phyloP scores from a whole-genome alignment of 2,797 vertebrate genomes.

The Propithecus perrieri region DNA sequence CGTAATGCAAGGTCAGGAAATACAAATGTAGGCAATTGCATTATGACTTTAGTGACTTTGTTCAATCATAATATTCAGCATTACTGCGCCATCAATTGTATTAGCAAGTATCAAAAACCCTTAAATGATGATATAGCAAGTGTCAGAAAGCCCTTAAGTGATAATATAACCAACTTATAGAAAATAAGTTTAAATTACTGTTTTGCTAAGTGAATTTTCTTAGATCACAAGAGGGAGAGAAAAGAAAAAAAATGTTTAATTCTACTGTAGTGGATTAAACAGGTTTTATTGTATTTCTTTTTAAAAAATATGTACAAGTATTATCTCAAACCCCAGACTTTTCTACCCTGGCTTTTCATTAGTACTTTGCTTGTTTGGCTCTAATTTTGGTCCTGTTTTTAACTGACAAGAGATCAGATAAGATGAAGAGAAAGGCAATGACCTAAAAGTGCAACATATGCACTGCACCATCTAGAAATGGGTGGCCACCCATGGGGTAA shows the following conservation, averaged over 20 bases:
- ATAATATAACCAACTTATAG: conserved; percentile 14
- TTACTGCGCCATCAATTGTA: neutral
- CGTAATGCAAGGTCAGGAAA: neutral
- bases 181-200: conserved; percentile 58
- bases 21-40: neutral
- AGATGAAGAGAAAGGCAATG: neutral
- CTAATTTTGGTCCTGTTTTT: neutral
- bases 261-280: conserved; percentile 64
- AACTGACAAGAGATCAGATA: neutral
- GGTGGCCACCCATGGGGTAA: neutral
- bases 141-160: neutral
- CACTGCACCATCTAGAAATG: neutral
- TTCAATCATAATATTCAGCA: neutral
- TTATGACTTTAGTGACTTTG: neutral
- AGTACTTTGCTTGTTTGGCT: neutral
- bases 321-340: neutral
- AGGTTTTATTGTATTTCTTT: neutral
- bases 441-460: neutral
- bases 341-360: neutral
- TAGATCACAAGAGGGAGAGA: neutral
- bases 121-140: conserved; percentile 8
- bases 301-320: neutral
- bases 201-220: conserved; percentile 35
- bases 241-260: conserved; percentile 43
- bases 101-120: neutral